Evolutionary conservation across 2,888 invertebrate genomes (phyloP), one percentile per base, ranked within the genome.

Genomic region (Cephus nigrinus): DNA sequence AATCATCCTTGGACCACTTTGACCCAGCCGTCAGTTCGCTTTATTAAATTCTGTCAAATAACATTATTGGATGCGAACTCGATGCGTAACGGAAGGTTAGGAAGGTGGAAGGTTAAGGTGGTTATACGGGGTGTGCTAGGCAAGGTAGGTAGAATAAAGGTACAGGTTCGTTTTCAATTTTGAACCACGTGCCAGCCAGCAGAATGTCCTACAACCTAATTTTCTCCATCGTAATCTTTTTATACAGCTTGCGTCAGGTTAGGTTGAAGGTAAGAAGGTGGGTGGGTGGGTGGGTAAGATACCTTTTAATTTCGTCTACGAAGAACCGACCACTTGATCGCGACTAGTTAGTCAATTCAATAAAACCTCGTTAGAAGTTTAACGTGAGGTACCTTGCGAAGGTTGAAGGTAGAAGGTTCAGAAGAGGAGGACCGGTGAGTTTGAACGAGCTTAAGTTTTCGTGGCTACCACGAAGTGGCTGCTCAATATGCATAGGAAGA

Each of bases 11-110:
- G 72, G 69, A n/a, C 69, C 30, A 71, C 69, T 40, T 55, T 23
- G 9, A 55, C 55, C 23, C 23, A 9, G 23, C 55, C 55, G 55
- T 55, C 55, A 55, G 55, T 71, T 77, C 12, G 30, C 69, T 80
- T 81, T 80, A 80, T 79, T 80, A 79, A 82, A 79, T 80, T 80
- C 75, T 74, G 79, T 79, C 77, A 40, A 79, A 76, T 76, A 76
- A 75, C 78, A 71, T 75, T 73, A 76, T 74, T 68, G 69, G 77
- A 74, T 75, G 69, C 68, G 34, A 55, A 55, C 55, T 55, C 55
- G 9, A 55, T 55, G 55, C 15, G 23, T 55, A 55, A 23, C 23
- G 9, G 23, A 55, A 55, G 55, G 55, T 23, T 55, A 23, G 55
- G 55, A 55, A 23, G 55, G 55, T 55, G 4, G 55, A 23, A 55